phyloP scores from a whole-genome alignment of 2,797 vertebrate genomes.

The Myripristis murdjan region DNA sequence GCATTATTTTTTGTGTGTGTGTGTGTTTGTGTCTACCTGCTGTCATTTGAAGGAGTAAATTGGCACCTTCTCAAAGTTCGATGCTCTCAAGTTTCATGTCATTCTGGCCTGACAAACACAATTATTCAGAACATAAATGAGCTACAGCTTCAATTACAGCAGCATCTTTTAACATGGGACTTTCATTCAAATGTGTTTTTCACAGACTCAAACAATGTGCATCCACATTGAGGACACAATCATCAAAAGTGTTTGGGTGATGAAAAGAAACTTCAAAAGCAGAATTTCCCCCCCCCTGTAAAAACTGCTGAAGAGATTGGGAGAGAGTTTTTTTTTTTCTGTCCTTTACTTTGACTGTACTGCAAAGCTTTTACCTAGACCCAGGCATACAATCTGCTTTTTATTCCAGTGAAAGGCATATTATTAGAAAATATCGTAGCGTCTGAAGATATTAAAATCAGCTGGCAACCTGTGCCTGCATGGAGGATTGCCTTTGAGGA shows the following conservation, averaged over 20 bases:
- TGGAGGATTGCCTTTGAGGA: slow-evolving; percentile 43
- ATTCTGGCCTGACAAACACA: neutral
- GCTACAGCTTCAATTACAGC: neutral
- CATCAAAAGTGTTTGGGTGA: slow-evolving; percentile 1
- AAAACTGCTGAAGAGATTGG: slow-evolving; percentile 26
- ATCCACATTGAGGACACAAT: neutral
- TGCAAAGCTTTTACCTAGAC: neutral
- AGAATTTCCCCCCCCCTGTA: neutral
- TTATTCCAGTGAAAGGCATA: slow-evolving; percentile 25
- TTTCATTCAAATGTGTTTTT: neutral
- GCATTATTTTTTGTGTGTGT: neutral
- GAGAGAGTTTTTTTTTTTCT: neutral
- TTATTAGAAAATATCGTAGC: slow-evolving; percentile 31
- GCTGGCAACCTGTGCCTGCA: slow-evolving; percentile 31
- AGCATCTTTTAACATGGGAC: neutral
- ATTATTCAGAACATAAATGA: neutral
- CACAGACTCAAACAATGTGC: neutral
- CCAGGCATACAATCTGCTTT: slow-evolving; percentile 5
- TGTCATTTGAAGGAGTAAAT: neutral
- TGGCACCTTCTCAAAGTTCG: neutral
- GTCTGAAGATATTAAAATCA: slow-evolving; percentile 57
- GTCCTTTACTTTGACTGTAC: neutral
- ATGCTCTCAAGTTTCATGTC: neutral
- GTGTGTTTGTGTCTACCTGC: neutral
- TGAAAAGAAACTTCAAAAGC: slow-evolving; percentile 23